These are phyloP conservation scores for Dexiosoma caninum DNA, from an alignment of 2,888 invertebrate species.

Conservation along the genomic window DNA sequence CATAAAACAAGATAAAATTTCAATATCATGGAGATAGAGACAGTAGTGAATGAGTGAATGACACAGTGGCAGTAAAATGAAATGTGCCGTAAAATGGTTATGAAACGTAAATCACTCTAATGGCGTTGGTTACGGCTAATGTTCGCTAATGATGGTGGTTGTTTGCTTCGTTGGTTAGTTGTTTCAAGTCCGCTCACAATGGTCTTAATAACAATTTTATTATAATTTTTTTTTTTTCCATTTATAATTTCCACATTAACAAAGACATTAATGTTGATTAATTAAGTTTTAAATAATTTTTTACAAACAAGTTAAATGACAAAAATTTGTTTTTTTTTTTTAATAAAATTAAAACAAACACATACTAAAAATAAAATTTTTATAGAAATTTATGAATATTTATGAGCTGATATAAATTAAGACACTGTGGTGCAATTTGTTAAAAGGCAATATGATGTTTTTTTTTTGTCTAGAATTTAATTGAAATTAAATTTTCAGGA, in stretches of 20 bases:
- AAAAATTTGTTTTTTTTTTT: constrained; percentile 27
- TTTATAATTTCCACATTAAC: constrained; percentile 61
- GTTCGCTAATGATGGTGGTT: neutral
- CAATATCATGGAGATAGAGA: neutral
- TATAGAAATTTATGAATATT: constrained; percentile 4
- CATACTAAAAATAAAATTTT: neutral
- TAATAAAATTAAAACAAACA: constrained; percentile 9
- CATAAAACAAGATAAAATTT: constrained; percentile 27
- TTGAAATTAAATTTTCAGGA: too few relatives aligned
- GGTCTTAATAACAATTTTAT: constrained; percentile 26
- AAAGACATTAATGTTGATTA: constrained; percentile 60
- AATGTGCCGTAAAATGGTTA: constrained; percentile 17
- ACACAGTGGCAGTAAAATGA: neutral
- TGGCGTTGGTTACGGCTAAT: constrained; percentile 26
- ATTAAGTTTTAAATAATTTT: constrained; percentile 58
- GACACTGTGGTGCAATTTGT: constrained; percentile 12
- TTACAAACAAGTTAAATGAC: constrained; percentile 42
- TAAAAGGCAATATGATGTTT: too few relatives aligned
- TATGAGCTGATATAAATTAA: neutral
- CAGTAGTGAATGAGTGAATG: neutral
- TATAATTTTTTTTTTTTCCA: constrained; percentile 9
- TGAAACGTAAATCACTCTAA: constrained; percentile 52
- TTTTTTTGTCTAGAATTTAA: too few relatives aligned
- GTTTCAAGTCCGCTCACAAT: constrained; percentile 26
- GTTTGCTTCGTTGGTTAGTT: neutral